These are phyloP conservation scores for Silurus glanis DNA, from an alignment of 2,113 vertebrate genomes.

Conservation along the genomic window DNA sequence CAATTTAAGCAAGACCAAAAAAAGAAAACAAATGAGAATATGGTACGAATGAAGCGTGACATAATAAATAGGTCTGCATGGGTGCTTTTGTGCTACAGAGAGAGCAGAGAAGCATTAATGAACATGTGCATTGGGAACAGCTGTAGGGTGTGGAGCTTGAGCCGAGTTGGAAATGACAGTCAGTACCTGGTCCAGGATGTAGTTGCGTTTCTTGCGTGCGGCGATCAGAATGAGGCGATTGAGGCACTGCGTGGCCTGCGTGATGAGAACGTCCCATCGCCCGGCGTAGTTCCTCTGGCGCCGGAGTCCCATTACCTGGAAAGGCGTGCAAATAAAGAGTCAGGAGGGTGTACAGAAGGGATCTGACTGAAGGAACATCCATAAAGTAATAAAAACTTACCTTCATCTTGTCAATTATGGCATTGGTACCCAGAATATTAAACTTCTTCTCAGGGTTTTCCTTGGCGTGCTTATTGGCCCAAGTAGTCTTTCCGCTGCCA, in stretches of 20 bases:
- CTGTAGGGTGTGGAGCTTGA: slow-evolving; percentile 27
- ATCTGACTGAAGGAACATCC: too few species aligned
- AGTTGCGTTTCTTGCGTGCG: slow-evolving; percentile 82
- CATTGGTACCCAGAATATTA: slow-evolving; percentile 83
- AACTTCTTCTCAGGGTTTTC: slow-evolving; percentile 80
- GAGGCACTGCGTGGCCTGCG: slow-evolving; percentile 83
- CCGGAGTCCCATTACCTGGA: slow-evolving; percentile 79
- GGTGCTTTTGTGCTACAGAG: slow-evolving; percentile 49
- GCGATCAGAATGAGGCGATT: slow-evolving; percentile 85
- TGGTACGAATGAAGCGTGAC: slow-evolving; percentile 40
- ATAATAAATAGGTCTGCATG: slow-evolving; percentile 41
- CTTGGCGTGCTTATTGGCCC: slow-evolving; percentile 76
- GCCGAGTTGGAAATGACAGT: slow-evolving; percentile 37
- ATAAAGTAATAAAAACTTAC: slow-evolving; percentile 50
- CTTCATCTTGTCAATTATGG: slow-evolving; percentile 87
- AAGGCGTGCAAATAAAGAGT: too few species aligned
- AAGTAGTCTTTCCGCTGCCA: slow-evolving; percentile 80
- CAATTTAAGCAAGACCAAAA: slow-evolving; percentile 33
- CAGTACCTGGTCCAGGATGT: slow-evolving; percentile 83
- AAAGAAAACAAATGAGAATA: slow-evolving; percentile 43
- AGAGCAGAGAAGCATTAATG: slow-evolving; percentile 52
- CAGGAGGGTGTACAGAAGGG: too few species aligned
- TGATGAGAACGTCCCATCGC: slow-evolving; percentile 83
- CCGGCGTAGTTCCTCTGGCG: slow-evolving; percentile 82
- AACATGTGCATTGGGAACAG: slow-evolving; percentile 52